Base-by-base conservation (phyloP, 2,113 vertebrate species). In the Oxyruncus cristatus region DNA sequence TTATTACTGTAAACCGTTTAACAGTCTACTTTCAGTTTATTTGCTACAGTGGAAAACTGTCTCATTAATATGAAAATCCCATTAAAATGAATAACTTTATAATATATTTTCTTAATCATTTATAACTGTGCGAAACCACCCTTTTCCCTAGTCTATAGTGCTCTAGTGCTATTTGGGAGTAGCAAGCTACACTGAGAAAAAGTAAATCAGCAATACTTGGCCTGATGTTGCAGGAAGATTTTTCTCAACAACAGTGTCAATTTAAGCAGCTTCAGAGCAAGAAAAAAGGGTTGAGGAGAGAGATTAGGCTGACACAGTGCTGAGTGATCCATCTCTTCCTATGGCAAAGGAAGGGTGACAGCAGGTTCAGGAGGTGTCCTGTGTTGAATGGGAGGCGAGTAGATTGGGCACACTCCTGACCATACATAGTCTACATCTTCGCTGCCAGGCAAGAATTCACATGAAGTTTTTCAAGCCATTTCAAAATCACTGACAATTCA, bases 351-450 rank as follows among this genome's bases (percentile, higher is more conserved):
- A 66, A 41, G 9, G 23, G 37, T 18, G 67, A 74, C 50, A 71
- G 37, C 20, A 82, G n/a, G 13, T 21, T 71, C 56, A 70, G 35
- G 15, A 88, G 4, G 4, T 83, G 33, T 5, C 4, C 11, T 2
- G 1, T 28, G 16, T 1, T 0, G 1, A 26, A 68, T 8, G 8
- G 22, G 20, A 88, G 27, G 13, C 6, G 20, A n/a, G 20, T 10
- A 76, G 22, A 39, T 24, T 1, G 4, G 35, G 41, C 20, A n/a
- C 22, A 14, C 23, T 61, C 32, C 19, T 52, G 41, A 61, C 26
- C 11, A 26, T 7, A 46, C 8, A 19, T 0, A 44, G 11, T 23
- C 56, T 49, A 46, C 2, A 6, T 23, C 7, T 78, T 9, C 11
- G 11, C 17, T 55, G 22, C 3, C 17, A 80, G 35, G 53, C 0